Evolutionary conservation across 2,113 vertebrate species (phyloP), one percentile per base, ranked within the genome.

Genomic region (Tylochromis polylepis): DNA sequence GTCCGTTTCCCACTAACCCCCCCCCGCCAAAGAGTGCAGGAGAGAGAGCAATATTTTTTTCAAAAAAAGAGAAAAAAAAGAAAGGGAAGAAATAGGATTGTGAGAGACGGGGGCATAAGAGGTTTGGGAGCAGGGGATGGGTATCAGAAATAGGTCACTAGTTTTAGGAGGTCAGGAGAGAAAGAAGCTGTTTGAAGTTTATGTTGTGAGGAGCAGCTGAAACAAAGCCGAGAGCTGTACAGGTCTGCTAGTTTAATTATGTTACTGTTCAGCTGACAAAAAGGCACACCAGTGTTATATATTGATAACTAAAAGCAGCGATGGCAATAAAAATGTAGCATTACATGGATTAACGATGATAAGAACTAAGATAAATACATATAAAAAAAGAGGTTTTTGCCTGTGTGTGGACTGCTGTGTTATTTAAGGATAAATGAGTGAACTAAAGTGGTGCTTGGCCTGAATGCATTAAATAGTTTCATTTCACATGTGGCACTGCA

Each of bases 1-100:
- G 95, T 99, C 99, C 94, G 93, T 99, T 97, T 99, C 99, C 98
- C 98, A 99, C 99, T 99, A 97, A 96, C 95, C 94, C 96, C 95
- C 96, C 89, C 93, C 92, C 94, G 82, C 91, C 93, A 94, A 94
- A 93, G 94, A 96, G 95, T 83, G 94, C 78, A 89, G 92, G 95
- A 94, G 94, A 91, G 91, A 94, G 82, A 92, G 92, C 81, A 81
- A 85, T 82, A 86, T 95, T 92, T 96, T 67, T 86, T 92, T 92
- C 65, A 88, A 81, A 90, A 80, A 96, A 94, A 92, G 58, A 87
- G 65, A 87, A 80, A 86, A 90, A 84, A 90, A 92, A 88, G 87
- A 92, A 89, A 96, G 92, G 94, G 96, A 93, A 94, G 88, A 91
- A 93, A 97, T 85, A 94, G 95, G 80, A 91, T 91, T 95, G 94